phyloP scores from a whole-genome alignment of 2,888 invertebrate genomes.

The Serrognathus titanus region DNA sequence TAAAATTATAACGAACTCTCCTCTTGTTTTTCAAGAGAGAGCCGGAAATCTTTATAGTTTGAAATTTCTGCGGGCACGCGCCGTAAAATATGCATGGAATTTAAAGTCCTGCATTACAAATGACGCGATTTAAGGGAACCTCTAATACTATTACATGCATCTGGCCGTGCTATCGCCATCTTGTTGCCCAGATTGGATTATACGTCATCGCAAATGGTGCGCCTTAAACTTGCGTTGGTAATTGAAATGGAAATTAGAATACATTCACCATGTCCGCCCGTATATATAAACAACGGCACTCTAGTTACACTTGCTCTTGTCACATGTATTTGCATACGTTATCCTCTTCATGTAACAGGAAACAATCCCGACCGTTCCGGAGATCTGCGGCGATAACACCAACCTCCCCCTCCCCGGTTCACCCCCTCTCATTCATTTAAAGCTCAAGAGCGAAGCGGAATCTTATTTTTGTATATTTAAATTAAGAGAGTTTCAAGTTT shows the following conservation, averaged over 20 bases:
- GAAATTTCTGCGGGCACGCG: conserved; percentile 22
- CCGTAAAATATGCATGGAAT: conserved; percentile 34
- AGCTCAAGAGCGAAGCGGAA: too few relatives aligned
- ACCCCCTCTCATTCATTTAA: too few relatives aligned
- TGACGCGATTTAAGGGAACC: conserved; percentile 28
- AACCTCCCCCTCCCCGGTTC: too few relatives aligned
- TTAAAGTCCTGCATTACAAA: conserved; percentile 34
- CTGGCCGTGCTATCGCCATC: conserved; percentile 23
- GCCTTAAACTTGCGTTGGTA: conserved; percentile 21
- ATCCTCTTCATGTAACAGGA: neutral
- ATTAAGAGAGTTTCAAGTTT: too few relatives aligned
- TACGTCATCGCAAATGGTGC: conserved; percentile 25
- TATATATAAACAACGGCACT: conserved; percentile 9
- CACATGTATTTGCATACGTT: conserved; percentile 14
- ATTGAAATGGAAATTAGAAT: conserved; percentile 23
- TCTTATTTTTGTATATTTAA: too few relatives aligned
- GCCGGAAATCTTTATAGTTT: conserved; percentile 21
- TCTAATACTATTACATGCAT: conserved; percentile 32
- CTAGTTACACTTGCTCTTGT: conserved; percentile 3
- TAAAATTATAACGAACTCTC: neutral
- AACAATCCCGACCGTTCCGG: too few relatives aligned
- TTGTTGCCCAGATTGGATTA: conserved; percentile 26
- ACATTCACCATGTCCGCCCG: conserved; percentile 17
- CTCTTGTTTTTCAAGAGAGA: neutral
- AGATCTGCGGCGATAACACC: too few relatives aligned